phyloP scores from a whole-genome alignment of 1,140 invertebrate genomes.

The Pteromalus puparum region DNA sequence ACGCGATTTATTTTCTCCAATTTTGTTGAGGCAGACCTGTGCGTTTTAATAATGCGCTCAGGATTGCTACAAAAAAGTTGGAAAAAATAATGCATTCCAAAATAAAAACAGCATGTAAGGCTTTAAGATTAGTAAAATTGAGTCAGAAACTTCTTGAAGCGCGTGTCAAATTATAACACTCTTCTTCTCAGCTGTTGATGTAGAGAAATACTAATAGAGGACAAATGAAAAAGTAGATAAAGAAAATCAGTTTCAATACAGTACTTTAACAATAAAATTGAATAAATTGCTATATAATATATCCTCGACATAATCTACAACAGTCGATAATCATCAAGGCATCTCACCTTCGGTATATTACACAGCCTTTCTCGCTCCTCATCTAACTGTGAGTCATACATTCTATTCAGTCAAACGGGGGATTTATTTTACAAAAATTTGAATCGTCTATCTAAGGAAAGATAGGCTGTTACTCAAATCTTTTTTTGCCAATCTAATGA shows the following conservation, averaged over 20 bases:
- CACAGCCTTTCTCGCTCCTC: constrained; percentile 74
- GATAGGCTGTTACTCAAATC: constrained; percentile 39
- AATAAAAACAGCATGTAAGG: too few relatives aligned
- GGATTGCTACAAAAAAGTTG: too few relatives aligned
- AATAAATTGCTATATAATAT: constrained; percentile 36
- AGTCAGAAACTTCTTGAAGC: too few relatives aligned
- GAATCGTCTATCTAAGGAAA: constrained; percentile 42
- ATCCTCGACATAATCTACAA: constrained; percentile 48
- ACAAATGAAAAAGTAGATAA: constrained; percentile 5
- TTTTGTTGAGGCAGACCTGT: too few relatives aligned
- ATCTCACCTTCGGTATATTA: constrained; percentile 74
- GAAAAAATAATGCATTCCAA: too few relatives aligned
- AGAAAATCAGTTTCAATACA: constrained; percentile 35
- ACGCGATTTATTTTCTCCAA: too few relatives aligned
- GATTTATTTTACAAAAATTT: constrained; percentile 48
- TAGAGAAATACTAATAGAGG: constrained; percentile 26
- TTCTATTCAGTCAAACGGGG: constrained; percentile 68
- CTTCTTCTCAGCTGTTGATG: background rate
- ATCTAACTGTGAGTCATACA: constrained; percentile 74
- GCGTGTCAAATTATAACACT: too few relatives aligned
- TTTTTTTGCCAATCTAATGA: constrained; percentile 44
- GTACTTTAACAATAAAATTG: constrained; percentile 47
- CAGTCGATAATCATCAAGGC: constrained; percentile 58
- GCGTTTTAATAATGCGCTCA: too few relatives aligned
- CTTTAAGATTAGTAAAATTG: too few relatives aligned